Percentiles rank a stretch among this genome's conserved stretches.
These are phyloP conservation scores for Dendrolimus punctatus DNA, from an alignment of 1,140 invertebrate genomes.

Conservation along the genomic window DNA sequence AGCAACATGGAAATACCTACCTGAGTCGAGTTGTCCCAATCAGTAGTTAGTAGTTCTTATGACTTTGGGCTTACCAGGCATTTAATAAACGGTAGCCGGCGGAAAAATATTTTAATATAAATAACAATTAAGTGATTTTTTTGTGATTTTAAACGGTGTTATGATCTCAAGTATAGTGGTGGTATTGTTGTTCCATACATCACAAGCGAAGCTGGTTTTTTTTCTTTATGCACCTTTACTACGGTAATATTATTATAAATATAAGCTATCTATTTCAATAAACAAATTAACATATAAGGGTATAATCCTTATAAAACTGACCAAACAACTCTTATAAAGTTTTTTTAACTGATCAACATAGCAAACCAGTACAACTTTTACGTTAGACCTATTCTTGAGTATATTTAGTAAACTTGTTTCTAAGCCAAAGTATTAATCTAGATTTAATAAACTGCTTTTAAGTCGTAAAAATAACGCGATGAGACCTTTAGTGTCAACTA, in stretches of 20 bases:
- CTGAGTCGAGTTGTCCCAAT: slow-evolving; percentile 44
- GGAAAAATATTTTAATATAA: slow-evolving; percentile 31
- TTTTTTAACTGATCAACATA: no score
- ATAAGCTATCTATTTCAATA: neutral
- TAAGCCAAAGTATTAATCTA: no score
- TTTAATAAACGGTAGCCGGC: slow-evolving; percentile 6
- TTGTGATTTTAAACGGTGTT: slow-evolving; percentile 37
- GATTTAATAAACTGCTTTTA: no score
- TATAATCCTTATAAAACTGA: neutral
- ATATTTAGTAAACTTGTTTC: no score
- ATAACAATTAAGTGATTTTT: slow-evolving; percentile 42
- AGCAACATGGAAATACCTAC: slow-evolving; percentile 53
- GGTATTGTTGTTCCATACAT: slow-evolving; percentile 16
- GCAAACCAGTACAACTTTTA: no score
- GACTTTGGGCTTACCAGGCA: slow-evolving; percentile 22
- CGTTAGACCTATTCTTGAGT: no score
- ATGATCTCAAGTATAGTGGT: slow-evolving; percentile 38
- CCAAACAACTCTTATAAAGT: no score
- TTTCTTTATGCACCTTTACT: slow-evolving; percentile 27
- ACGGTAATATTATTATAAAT: no score
- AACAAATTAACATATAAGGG: neutral
- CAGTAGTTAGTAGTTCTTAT: slow-evolving; percentile 47
- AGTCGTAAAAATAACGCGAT: no score
- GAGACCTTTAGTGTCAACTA: no score
- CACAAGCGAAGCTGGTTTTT: slow-evolving; percentile 43